Percentiles rank a stretch among this genome's conserved stretches.
These are phyloP conservation scores for Sturnus vulgaris DNA, from an alignment of 2,113 vertebrate species.

Conservation along the genomic window DNA sequence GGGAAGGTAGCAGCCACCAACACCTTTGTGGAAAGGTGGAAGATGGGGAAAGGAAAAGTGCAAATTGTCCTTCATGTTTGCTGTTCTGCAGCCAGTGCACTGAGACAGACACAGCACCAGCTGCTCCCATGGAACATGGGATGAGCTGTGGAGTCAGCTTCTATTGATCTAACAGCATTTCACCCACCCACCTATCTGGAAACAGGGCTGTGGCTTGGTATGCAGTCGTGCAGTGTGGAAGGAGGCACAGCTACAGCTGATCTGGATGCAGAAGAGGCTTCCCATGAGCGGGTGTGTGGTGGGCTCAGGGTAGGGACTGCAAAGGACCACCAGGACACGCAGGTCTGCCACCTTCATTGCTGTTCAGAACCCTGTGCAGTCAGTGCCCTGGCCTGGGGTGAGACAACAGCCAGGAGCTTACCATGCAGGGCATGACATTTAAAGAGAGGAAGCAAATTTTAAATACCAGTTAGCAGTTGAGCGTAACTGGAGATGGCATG, in stretches of 20 bases:
- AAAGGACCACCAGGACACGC: neutral
- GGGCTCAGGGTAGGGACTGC: neutral
- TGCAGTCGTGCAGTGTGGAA: neutral
- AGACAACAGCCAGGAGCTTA: neutral
- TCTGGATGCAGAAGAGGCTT: neutral
- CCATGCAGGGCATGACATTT: neutral
- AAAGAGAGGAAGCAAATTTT: neutral
- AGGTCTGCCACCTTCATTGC: neutral
- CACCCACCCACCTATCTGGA: neutral
- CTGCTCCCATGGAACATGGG: neutral
- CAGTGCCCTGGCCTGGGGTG: neutral
- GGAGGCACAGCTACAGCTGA: neutral
- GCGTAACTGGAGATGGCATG: neutral
- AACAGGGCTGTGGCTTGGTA: neutral
- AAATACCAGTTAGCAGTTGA: neutral
- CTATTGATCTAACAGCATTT: neutral
- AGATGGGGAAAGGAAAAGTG: neutral
- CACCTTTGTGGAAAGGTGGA: neutral
- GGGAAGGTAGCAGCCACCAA: neutral
- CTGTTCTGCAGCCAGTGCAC: neutral
- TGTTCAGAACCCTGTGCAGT: neutral
- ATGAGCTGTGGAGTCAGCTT: neutral
- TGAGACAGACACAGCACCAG: neutral
- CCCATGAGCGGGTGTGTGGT: neutral
- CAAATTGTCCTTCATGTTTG: neutral